A percentile compares a stretch with the other conserved stretches of the same genome.
Conservation (phyloP, 2,113 vertebrate species). For the Lasiurus cinereus region DNA sequence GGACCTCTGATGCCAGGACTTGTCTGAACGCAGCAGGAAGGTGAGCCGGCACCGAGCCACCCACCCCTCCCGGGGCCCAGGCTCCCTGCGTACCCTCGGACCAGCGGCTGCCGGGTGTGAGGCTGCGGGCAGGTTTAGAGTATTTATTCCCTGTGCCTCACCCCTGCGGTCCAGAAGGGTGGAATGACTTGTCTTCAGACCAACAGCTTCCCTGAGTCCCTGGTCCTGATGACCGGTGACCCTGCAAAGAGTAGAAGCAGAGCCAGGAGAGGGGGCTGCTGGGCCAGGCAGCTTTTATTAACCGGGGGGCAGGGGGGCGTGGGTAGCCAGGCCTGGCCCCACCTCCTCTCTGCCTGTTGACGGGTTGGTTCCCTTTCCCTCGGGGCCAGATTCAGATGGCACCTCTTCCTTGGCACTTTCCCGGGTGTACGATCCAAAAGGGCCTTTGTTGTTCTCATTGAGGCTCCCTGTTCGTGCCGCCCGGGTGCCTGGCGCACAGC, state of each 20-base stretch:
- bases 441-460: neutral
- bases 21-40: neutral
- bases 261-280: neutral
- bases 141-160: neutral
- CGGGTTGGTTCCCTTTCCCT: neutral
- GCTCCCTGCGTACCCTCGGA: neutral
- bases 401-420: neutral
- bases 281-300: neutral
- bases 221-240: neutral
- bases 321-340: neutral
- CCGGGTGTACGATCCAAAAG: neutral
- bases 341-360: neutral
- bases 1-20: neutral
- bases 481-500: neutral
- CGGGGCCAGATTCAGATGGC: neutral
- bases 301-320: neutral
- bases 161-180: too few relatives aligned
- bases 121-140: neutral
- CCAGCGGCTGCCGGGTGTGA: neutral
- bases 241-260: neutral
- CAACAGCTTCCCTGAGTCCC: neutral
- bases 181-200: too few relatives aligned
- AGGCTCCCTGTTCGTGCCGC: neutral
- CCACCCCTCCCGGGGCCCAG: neutral
- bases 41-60: neutral